These are phyloP conservation scores for Anas platyrhynchos DNA, from an alignment of 2,113 vertebrate species.

Conservation along the genomic window DNA sequence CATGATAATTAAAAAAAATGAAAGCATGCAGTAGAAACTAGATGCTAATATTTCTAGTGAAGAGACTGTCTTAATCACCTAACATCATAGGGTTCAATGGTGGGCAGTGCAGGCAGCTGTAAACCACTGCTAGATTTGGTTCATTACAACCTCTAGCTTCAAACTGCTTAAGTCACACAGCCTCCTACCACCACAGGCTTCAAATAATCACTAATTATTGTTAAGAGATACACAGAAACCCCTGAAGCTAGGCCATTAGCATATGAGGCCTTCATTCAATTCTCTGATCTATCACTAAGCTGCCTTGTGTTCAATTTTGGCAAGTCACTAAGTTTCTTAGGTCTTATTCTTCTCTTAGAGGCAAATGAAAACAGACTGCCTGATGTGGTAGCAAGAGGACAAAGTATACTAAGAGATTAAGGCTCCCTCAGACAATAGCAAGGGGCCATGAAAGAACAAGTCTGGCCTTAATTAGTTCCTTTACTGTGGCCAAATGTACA, in stretches of 20 bases:
- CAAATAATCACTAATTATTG: neutral
- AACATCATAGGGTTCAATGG: neutral
- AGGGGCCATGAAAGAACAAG: neutral
- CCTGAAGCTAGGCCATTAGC: neutral
- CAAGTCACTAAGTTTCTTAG: neutral
- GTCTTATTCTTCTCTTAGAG: neutral
- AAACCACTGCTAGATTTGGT: neutral
- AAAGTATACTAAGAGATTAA: neutral
- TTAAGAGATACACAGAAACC: neutral
- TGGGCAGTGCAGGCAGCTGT: neutral
- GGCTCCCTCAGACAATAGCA: neutral
- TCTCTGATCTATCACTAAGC: neutral
- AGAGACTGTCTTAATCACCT: neutral
- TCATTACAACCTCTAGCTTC: neutral
- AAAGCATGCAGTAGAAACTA: neutral
- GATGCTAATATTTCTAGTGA: neutral
- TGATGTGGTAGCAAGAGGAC: neutral
- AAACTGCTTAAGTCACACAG: neutral
- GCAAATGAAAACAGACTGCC: neutral
- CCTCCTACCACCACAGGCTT: neutral
- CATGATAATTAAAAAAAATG: neutral
- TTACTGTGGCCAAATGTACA: neutral
- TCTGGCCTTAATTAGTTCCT: neutral
- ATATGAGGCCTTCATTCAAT: neutral
- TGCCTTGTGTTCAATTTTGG: neutral